Evolutionary conservation across 2,888 invertebrate genomes (phyloP).

Genomic region (Hyppa rectilinea): DNA sequence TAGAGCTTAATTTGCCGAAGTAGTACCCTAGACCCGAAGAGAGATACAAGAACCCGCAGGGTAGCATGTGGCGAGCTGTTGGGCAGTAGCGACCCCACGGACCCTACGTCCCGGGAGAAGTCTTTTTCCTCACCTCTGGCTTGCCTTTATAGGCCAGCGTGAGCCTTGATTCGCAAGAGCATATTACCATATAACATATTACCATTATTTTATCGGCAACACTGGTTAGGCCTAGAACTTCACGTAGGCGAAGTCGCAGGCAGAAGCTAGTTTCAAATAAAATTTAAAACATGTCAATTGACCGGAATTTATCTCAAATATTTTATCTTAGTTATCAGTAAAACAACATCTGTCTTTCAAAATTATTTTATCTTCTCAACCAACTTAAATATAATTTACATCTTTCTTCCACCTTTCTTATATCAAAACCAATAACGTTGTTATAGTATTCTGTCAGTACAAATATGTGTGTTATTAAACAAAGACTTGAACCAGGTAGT

Average conservation of each 20-base stretch:
- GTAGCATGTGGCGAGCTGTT: no score
- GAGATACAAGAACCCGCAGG: no score
- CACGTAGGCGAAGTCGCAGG: not conserved
- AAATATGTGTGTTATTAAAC: constrained; percentile 41
- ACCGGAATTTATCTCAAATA: not conserved
- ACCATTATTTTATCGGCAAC: no score
- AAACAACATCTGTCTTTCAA: constrained; percentile 12
- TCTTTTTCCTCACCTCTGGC: no score
- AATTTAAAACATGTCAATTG: not conserved
- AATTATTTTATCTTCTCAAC: constrained; percentile 6
- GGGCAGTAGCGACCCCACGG: no score
- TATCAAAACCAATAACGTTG: not conserved
- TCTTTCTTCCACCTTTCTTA: not conserved
- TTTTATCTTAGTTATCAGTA: constrained; percentile 20
- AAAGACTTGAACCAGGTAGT: constrained; percentile 75
- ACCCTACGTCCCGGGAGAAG: no score
- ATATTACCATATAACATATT: no score
- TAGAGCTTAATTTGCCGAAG: no score
- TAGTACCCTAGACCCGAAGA: no score
- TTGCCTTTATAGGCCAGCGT: no score
- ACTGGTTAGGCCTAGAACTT: no score
- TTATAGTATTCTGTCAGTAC: not conserved
- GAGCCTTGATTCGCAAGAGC: no score
- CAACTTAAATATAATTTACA: not conserved
- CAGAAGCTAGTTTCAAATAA: not conserved